Percentiles rank a stretch among this genome's conserved stretches.
Conservation (phyloP, 2,888 invertebrate species). For the Hesperia comma region DNA sequence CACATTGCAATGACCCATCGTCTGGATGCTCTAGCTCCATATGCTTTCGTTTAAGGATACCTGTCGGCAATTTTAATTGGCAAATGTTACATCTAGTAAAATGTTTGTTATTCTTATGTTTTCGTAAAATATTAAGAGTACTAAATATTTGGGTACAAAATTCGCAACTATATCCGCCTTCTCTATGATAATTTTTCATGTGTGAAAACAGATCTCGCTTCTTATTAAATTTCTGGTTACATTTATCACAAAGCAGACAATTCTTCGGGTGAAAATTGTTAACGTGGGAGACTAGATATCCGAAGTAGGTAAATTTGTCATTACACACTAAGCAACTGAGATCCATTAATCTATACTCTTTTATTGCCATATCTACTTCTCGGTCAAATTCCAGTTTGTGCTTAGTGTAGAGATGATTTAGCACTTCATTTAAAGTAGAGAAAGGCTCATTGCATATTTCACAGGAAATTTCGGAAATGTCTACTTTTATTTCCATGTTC, state of each 20-base stretch:
- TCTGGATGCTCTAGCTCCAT: slow-evolving; percentile 74
- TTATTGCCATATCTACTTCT: slow-evolving; percentile 73
- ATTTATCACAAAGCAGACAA: slow-evolving; percentile 72
- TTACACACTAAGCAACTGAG: slow-evolving; percentile 66
- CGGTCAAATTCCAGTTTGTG: slow-evolving; percentile 69
- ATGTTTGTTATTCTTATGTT: slow-evolving; percentile 71
- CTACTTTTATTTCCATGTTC: slow-evolving; percentile 78
- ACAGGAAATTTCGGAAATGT: slow-evolving; percentile 68
- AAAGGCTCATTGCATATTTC: slow-evolving; percentile 64
- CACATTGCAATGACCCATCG: slow-evolving; percentile 69
- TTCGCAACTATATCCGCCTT: slow-evolving; percentile 74
- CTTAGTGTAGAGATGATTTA: slow-evolving; percentile 62
- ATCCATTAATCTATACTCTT: slow-evolving; percentile 67
- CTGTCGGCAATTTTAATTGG: slow-evolving; percentile 69
- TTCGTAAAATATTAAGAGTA: slow-evolving; percentile 70
- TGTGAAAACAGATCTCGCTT: slow-evolving; percentile 74
- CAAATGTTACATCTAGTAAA: slow-evolving; percentile 70
- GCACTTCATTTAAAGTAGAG: slow-evolving; percentile 54
- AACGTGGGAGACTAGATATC: slow-evolving; percentile 73
- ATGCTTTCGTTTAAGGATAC: slow-evolving; percentile 71
- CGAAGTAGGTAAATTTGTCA: slow-evolving; percentile 72
- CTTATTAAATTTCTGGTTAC: slow-evolving; percentile 75
- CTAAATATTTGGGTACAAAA: slow-evolving; percentile 66
- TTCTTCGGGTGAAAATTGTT: slow-evolving; percentile 75
- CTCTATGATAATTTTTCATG: slow-evolving; percentile 76